These are phyloP conservation scores for Tychaedon coryphoeus DNA, from an alignment of 2,113 vertebrate genomes.

Conservation along the genomic window DNA sequence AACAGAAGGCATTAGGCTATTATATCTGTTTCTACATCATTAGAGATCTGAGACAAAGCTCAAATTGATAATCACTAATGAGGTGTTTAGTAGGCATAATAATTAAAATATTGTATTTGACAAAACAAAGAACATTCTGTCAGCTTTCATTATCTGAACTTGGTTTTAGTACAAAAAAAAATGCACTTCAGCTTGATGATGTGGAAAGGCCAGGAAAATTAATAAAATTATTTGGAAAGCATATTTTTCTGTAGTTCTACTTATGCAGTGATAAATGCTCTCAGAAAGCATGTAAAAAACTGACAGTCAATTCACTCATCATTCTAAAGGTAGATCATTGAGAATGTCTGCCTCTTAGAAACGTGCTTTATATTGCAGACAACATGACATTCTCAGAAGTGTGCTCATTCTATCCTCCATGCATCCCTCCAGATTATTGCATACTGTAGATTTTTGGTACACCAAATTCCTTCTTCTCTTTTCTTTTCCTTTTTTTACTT, in stretches of 20 bases:
- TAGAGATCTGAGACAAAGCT: background rate
- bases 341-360: background rate
- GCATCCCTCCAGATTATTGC: background rate
- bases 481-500: background rate
- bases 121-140: background rate
- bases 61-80: background rate
- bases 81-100: background rate
- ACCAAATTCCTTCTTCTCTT: background rate
- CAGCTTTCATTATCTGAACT: background rate
- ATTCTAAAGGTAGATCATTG: background rate
- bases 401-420: background rate
- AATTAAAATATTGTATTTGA: background rate
- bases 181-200: background rate
- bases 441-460: background rate
- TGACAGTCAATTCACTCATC: background rate
- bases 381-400: background rate
- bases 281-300: background rate
- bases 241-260: background rate
- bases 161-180: background rate
- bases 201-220: rapidly evolving
- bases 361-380: background rate
- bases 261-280: background rate
- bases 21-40: background rate
- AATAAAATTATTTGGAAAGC: background rate
- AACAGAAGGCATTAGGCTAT: background rate